These are phyloP conservation scores for Strigops habroptila DNA, from an alignment of 2,113 vertebrate genomes.

Conservation along the genomic window DNA sequence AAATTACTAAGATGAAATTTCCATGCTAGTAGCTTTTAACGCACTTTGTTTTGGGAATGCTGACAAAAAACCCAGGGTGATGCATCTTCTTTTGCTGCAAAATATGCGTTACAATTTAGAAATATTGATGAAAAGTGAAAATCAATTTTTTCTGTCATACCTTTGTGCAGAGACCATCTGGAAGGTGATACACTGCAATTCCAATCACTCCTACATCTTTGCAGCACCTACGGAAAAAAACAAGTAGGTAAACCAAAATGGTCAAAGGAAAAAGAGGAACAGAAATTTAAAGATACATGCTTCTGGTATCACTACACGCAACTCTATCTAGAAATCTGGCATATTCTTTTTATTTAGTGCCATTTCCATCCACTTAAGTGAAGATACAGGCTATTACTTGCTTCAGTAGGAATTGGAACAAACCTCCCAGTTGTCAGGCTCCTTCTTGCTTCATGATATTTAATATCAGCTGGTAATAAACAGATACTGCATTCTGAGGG, in stretches of 20 bases:
- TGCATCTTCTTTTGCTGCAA: constrained; percentile 25
- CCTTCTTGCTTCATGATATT: not conserved
- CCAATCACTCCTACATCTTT: constrained; percentile 9
- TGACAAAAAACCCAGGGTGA: not conserved
- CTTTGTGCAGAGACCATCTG: constrained; percentile 30
- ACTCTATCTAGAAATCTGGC: not conserved
- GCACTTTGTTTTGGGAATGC: constrained; percentile 18
- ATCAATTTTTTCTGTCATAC: constrained; percentile 54
- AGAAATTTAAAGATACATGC: not conserved
- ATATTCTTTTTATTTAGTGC: not conserved
- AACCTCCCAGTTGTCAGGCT: not conserved
- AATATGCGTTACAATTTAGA: constrained; percentile 36
- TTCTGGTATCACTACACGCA: not conserved
- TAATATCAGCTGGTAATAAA: not conserved
- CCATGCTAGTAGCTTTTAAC: not conserved
- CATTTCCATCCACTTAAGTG: not conserved
- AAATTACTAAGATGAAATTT: constrained; percentile 28
- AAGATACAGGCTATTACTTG: not conserved
- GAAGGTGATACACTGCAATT: not conserved
- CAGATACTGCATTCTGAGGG: not conserved
- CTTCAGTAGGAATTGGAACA: not conserved
- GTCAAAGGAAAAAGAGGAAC: not conserved
- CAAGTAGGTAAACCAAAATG: not conserved
- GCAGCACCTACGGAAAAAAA: not conserved
- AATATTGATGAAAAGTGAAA: constrained; percentile 60